Conservation (phyloP, 2,113 vertebrate species). For the Todiramphus chloris region DNA sequence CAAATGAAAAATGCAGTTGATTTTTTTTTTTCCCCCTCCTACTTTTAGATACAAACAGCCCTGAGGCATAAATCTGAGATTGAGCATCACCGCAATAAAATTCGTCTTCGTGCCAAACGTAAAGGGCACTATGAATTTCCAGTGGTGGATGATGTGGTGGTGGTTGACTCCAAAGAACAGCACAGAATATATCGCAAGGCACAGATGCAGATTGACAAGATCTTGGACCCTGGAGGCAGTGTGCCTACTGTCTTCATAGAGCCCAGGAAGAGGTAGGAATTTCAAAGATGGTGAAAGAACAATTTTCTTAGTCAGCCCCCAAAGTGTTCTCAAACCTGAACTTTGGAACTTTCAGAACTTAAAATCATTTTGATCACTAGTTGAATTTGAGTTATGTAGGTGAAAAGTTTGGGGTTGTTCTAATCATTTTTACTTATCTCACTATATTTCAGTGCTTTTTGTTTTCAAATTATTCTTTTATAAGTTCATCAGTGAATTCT, state of each 20-base stretch:
- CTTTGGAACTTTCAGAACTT: not conserved
- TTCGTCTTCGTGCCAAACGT: slow-evolving; percentile 94
- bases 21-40: not conserved
- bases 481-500: not conserved
- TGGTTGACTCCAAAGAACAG: slow-evolving; percentile 86
- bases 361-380: not conserved
- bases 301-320: not conserved
- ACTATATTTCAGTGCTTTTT: not conserved
- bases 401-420: not conserved
- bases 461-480: not conserved
- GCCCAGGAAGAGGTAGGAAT: slow-evolving; percentile 84
- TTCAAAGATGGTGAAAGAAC: not conserved
- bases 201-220: slow-evolving; percentile 97
- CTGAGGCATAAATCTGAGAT: slow-evolving; percentile 97
- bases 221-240: slow-evolving; percentile 87
- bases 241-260: slow-evolving; percentile 88
- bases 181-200: slow-evolving; percentile 92
- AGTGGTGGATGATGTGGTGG: slow-evolving; percentile 86
- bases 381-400: not conserved
- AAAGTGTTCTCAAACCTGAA: not conserved
- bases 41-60: slow-evolving; percentile 88
- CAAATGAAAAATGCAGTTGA: not conserved
- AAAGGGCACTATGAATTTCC: slow-evolving; percentile 98
- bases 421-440: not conserved
- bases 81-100: slow-evolving; percentile 98